Evolutionary conservation across 1,140 invertebrate species (phyloP), one percentile per base, ranked within the genome.

Genomic region (Littorina saxatilis): DNA sequence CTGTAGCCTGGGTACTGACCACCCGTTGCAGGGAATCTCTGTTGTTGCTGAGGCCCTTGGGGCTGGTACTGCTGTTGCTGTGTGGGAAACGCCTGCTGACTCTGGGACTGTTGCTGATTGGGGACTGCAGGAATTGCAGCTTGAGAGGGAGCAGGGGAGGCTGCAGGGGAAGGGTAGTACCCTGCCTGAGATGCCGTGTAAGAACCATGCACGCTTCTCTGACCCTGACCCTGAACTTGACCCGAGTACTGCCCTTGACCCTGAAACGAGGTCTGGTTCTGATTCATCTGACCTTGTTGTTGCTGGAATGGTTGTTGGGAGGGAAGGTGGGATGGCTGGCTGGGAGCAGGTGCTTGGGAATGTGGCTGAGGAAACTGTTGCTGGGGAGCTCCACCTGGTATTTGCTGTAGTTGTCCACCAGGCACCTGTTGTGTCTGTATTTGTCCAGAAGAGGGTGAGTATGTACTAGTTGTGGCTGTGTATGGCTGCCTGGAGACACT

Each of bases 61-160:
- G 43, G 76, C 55, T 83, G 82, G 5, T 23, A 37, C 43, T 50
- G 63, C 40, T 81, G 61, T 58, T 50, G 79, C 32, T 29, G 78
- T 29, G 43, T 47, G 2, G 15, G 9, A 23, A 20, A 32, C 52
- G 72, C 32, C 43, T 85, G 84, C 29, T 47, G 80, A 47, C 17
- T 47, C 43, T 5, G 43, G 43, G 5, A 17, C 17, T 47, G 43
- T 17, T 5, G 43, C 43, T 9, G 7, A 47, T 47, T 47, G 5
- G 43, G 17, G 17, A 47, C 43, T n/a, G n/a, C n/a, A n/a, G n/a
- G n/a, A n/a, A n/a, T 9, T 47, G 17, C 43, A 47, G 5, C 43
- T 47, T n/a, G n/a, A n/a, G n/a, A n/a, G n/a, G n/a, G n/a, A n/a
- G n/a, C n/a, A n/a, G n/a, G 43, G 17, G 43, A 47, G 7, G 43